These are phyloP conservation scores for Luperina testacea DNA, from an alignment of 2,888 invertebrate genomes.

Conservation along the genomic window DNA sequence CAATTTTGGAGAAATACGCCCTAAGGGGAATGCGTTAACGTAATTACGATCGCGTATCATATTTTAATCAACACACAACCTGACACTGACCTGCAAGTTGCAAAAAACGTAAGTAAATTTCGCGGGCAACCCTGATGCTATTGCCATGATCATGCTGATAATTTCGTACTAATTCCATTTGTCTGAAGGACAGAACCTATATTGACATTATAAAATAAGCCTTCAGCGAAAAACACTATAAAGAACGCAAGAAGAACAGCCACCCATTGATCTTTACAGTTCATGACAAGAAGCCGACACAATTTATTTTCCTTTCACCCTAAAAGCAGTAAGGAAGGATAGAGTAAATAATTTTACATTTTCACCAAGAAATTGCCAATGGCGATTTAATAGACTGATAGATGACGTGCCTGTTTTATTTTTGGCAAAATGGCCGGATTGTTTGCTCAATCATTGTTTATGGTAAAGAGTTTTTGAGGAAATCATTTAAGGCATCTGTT, in stretches of 20 bases:
- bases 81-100: too few species aligned
- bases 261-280: constrained; percentile 3
- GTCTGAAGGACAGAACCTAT: background rate
- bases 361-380: constrained; percentile 48
- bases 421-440: constrained; percentile 20
- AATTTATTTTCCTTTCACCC: constrained; percentile 37
- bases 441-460: constrained; percentile 41
- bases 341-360: constrained; percentile 38
- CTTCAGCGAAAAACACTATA: constrained; percentile 4
- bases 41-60: too few species aligned
- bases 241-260: background rate
- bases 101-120: too few species aligned
- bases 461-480: constrained; percentile 21
- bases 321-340: constrained; percentile 8
- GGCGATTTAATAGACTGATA: constrained; percentile 18
- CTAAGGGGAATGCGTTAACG: too few species aligned
- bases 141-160: too few species aligned
- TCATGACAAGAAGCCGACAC: constrained; percentile 25
- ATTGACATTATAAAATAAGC: background rate
- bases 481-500: constrained; percentile 20
- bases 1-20: too few species aligned
- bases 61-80: too few species aligned
- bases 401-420: constrained; percentile 34
- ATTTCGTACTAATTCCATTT: background rate
- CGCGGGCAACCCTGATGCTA: too few species aligned